Base-by-base conservation (phyloP, 2,797 vertebrate species). In the Mus spretus region DNA sequence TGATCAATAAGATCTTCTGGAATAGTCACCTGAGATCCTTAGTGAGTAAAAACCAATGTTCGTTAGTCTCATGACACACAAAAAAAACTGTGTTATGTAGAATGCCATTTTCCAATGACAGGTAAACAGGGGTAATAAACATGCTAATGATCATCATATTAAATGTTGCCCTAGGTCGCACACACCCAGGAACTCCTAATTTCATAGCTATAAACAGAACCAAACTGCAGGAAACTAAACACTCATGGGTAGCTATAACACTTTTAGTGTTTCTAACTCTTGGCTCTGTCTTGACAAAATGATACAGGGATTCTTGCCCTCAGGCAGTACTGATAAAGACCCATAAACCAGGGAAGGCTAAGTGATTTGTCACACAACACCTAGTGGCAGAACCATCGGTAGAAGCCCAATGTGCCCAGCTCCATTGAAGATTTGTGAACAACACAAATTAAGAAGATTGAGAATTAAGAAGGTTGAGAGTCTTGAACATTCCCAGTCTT, bases 1-100 rank as follows among this genome's bases (percentile, higher is more conserved):
- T 93, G 47, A 80, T 80, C 50, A 97, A 93, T 91, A 82, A 15
- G n/a, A 28, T 84, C 61, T 93, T 94, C 44, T 72, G 44, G 55
- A 97, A 92, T 88, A 63, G 78, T 53, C 59, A 72, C 81, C 61
- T 72, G 87, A 28, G 55, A 24, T 59, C 72, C 9, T 50, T 40
- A 74, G 87, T 74, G 50, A 94, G 59, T 89, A 74, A 74, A 80
- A 80, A 28, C 17, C 53, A 77, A 3, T 72, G 24, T 90, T 90
- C 63, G 22, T 94, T 67, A 28, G 22, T 55, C 26, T 92, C 0
- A 63, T 87, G 53, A 80, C 83, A 67, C 83, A 67, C 0, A 24
- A 55, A 96, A 96, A 47, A 95, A 92, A 63, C 4, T 13, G 74
- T 8, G 13, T 11, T 28, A 82, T 0, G 1, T 72, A 55, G 47